phyloP scores from a whole-genome alignment of 2,888 invertebrate species.

The Drosophila ezoana region DNA sequence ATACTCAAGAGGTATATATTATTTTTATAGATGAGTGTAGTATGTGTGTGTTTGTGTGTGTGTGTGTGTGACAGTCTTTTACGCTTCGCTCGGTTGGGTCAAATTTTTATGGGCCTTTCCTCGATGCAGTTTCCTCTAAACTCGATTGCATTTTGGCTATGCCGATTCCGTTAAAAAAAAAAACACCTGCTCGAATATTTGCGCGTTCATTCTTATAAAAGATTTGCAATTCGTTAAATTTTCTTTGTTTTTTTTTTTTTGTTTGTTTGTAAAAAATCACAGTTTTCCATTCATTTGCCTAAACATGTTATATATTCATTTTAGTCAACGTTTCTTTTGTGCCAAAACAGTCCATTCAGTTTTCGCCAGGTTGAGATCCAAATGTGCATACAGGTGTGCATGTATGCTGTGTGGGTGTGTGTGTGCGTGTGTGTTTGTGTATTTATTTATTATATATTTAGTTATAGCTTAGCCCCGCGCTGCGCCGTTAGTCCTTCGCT shows the following conservation, averaged over 20 bases:
- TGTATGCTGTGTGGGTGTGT: conserved; percentile 11
- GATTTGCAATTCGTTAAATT: conserved; percentile 28
- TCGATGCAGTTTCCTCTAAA: conserved; percentile 7
- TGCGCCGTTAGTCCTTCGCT: conserved; percentile 4
- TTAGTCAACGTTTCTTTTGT: conserved; percentile 20
- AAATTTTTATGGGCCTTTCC: conserved; percentile 35
- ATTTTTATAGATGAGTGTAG: conserved; percentile 11
- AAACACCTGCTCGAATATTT: conserved; percentile 9
- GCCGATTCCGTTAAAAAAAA: conserved; percentile 30
- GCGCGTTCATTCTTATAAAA: conserved; percentile 46
- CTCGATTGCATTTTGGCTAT: conserved; percentile 42
- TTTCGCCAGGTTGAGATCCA: conserved; percentile 58
- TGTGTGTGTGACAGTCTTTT: conserved; percentile 52
- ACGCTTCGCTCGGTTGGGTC: conserved; percentile 55
- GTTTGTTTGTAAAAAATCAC: conserved; percentile 81
- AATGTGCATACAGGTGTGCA: conserved; percentile 44
- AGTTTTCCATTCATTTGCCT: conserved; percentile 81
- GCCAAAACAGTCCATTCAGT: conserved; percentile 71
- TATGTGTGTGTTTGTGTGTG: neutral
- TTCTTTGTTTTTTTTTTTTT: conserved; percentile 36
- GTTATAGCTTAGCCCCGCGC: conserved; percentile 15
- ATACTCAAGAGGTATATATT: conserved; percentile 56
- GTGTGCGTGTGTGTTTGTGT: conserved; percentile 9
- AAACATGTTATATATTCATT: conserved; percentile 52
- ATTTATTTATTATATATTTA: conserved; percentile 1